phyloP scores from a whole-genome alignment of 2,888 invertebrate species.

The Notocelia uddmanniana region DNA sequence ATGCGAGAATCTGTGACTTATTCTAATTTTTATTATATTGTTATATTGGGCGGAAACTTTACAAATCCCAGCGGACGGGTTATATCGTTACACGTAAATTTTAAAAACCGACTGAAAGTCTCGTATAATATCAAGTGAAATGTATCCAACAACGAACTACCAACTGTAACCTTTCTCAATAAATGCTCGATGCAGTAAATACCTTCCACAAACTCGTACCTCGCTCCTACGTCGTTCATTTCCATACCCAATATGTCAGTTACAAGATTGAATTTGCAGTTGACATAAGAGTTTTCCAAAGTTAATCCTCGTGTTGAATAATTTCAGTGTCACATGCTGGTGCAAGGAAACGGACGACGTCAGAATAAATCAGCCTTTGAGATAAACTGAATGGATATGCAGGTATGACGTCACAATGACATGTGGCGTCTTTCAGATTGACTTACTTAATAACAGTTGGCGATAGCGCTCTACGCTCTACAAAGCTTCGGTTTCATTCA shows the following conservation, averaged over 20 bases:
- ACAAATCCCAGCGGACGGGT: background rate
- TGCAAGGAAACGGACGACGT: slow-evolving; percentile 17
- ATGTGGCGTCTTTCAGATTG: background rate
- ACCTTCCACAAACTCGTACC: background rate
- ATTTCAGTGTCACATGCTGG: slow-evolving; percentile 18
- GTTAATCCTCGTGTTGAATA: background rate
- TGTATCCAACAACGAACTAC: background rate
- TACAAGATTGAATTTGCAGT: background rate
- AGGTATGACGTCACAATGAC: slow-evolving; percentile 24
- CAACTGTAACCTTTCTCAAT: slow-evolving; percentile 11
- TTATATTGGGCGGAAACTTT: background rate
- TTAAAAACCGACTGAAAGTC: background rate
- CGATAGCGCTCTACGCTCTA: too few relatives aligned
- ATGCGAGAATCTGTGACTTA: background rate
- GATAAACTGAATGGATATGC: slow-evolving; percentile 18
- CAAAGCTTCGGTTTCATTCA: too few relatives aligned
- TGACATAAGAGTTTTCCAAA: slow-evolving; percentile 10
- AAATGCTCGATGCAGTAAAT: background rate
- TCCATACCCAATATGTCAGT: background rate
- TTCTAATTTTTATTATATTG: background rate
- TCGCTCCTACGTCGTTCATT: background rate
- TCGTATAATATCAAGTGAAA: background rate
- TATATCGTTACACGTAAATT: background rate
- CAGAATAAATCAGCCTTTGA: slow-evolving; percentile 22
- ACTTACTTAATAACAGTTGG: too few relatives aligned